Evolutionary conservation across 2,113 vertebrate species (phyloP).

Genomic region (Bubalus kerabau): DNA sequence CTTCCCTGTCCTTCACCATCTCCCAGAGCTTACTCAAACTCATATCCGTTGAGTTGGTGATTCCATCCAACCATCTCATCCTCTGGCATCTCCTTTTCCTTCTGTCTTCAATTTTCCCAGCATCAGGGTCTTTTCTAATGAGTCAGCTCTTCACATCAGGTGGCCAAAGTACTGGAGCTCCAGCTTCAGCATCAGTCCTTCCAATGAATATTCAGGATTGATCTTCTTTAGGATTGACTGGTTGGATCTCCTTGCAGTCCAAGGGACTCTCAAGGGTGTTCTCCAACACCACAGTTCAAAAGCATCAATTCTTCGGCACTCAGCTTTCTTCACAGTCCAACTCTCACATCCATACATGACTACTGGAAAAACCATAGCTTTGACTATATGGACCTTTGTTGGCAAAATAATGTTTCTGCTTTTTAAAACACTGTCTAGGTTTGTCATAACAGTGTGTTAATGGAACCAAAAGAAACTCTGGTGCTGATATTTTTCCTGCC

Average conservation of each 20-base stretch:
- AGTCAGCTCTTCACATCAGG: background rate
- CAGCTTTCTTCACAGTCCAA: background rate
- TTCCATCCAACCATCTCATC: background rate
- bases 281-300: background rate
- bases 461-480: background rate
- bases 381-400: background rate
- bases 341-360: background rate
- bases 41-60: background rate
- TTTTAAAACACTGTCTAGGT: background rate
- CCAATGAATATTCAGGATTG: background rate
- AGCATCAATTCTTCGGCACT: background rate
- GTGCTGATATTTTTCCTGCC: conserved; percentile 18
- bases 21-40: background rate
- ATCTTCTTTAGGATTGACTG: too few species aligned
- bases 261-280: background rate
- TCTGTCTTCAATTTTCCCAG: background rate
- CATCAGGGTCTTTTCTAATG: background rate
- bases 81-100: background rate
- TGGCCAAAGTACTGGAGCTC: background rate
- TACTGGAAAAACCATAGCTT: background rate
- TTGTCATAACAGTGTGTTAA: background rate
- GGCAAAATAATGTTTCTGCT: background rate
- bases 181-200: background rate
- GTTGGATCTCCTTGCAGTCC: too few species aligned
- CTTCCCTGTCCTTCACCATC: background rate